phyloP scores from a whole-genome alignment of 2,888 invertebrate species.

The Polydrusus tereticollis region DNA sequence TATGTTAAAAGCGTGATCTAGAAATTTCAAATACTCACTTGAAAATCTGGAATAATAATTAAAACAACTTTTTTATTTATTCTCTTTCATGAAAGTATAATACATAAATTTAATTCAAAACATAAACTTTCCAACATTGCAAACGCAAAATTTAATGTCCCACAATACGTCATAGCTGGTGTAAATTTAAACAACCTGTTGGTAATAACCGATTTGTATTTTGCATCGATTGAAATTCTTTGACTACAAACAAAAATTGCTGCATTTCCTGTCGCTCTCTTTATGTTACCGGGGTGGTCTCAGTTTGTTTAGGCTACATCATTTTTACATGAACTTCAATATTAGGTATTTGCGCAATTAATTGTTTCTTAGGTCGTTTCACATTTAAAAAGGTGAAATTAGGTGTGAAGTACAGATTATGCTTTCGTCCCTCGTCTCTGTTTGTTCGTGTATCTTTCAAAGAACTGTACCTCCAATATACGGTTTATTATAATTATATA shows the following conservation, averaged over 20 bases:
- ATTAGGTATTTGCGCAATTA: neutral
- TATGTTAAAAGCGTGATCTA: no score
- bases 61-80: neutral
- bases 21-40: no score
- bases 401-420: no score
- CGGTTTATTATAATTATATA: no score
- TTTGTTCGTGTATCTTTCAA: no score
- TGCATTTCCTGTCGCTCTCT: conserved; percentile 30
- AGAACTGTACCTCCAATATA: no score
- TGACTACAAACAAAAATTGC: conserved; percentile 20
- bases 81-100: no score
- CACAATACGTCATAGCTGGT: neutral
- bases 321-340: neutral
- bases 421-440: no score
- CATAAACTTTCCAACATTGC: neutral
- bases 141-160: neutral
- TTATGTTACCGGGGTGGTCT: conserved; percentile 13
- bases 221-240: conserved; percentile 30
- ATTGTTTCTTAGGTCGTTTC: neutral
- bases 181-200: neutral
- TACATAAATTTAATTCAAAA: no score
- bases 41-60: no score
- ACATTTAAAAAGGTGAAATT: neutral
- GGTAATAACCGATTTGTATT: neutral
- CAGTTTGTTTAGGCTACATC: conserved; percentile 21